Base-by-base conservation (phyloP, 2,888 invertebrate species). In the Mimumesa dahlbomi region DNA sequence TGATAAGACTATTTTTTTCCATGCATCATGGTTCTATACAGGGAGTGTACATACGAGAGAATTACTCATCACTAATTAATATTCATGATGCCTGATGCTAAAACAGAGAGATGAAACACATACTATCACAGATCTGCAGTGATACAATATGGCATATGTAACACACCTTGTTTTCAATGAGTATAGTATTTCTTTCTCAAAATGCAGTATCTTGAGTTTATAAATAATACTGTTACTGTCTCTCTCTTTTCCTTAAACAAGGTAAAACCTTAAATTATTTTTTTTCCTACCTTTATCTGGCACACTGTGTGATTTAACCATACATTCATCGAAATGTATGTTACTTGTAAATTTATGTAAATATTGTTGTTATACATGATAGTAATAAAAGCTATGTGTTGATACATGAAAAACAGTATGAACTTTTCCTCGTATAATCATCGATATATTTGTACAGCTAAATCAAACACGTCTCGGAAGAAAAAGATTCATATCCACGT, bases 311-410 rank as follows among this genome's bases (percentile, higher is more conserved):
- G 59, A 65, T 65, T 71, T 9, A 6, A 31, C n/a, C 50, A 59
- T 40, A 21, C 52, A 42, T 65, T 63, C 46, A 31, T 0, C n/a
- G 22, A 64, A 70, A 65, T 67, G 66, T 65, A 31, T 63, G 67
- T 57, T 13, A 56, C 45, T 56, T 84, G 78, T 84, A 83, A 69
- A 84, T 79, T 77, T 43, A 25, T 84, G 84, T 84, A 83, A 79
- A 84, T 84, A 84, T 70, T 71, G 75, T 76, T 78, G 72, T 76
- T 76, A 75, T 72, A 54, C 61, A 58, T 43, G 54, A 58, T 57
- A 68, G 68, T 56, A 66, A 75, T 71, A 69, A 70, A 72, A 56
- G 38, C 57, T 65, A 66, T 69, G 63, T 63, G 58, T 73, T 67
- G 62, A 50, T 73, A 58, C 38, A 59, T 25, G 31, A 57, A 52